Evolutionary conservation across 2,113 vertebrate genomes (phyloP).

Genomic region (Brienomyrus brachyistius): DNA sequence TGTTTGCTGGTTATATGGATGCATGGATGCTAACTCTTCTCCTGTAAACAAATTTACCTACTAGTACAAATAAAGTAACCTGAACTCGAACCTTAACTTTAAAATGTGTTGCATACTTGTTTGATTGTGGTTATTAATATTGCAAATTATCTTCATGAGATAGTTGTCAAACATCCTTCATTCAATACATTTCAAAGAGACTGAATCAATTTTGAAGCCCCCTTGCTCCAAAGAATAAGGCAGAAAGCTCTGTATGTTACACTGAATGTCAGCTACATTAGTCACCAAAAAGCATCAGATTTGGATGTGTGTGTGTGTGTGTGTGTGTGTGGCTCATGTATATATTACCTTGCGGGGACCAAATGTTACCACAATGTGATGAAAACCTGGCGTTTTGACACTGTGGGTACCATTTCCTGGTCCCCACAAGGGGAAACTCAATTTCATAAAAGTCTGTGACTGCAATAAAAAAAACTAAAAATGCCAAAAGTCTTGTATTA

Average conservation of each 20-base stretch:
- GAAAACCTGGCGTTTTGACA: not conserved
- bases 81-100: not conserved
- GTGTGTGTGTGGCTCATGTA: not conserved
- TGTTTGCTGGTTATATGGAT: too few species aligned
- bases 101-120: not conserved
- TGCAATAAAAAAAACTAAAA: not conserved
- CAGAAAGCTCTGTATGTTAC: not conserved
- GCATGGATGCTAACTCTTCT: too few species aligned
- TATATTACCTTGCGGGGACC: not conserved
- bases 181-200: not conserved
- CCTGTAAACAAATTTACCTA: too few species aligned
- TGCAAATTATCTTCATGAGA: not conserved
- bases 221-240: not conserved
- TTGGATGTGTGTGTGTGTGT: not conserved
- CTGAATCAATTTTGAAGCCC: not conserved
- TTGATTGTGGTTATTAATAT: not conserved
- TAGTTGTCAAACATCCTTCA: not conserved
- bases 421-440: not conserved
- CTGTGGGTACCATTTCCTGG: not conserved
- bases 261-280: not conserved
- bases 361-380: not conserved
- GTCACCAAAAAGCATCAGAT: not conserved
- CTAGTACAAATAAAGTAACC: too few species aligned
- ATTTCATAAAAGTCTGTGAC: not conserved
- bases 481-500: too few species aligned